Percentiles rank a stretch among this genome's conserved stretches.
Conservation (phyloP, 2,113 vertebrate genomes). For the Forbesichthys papilliferus region DNA sequence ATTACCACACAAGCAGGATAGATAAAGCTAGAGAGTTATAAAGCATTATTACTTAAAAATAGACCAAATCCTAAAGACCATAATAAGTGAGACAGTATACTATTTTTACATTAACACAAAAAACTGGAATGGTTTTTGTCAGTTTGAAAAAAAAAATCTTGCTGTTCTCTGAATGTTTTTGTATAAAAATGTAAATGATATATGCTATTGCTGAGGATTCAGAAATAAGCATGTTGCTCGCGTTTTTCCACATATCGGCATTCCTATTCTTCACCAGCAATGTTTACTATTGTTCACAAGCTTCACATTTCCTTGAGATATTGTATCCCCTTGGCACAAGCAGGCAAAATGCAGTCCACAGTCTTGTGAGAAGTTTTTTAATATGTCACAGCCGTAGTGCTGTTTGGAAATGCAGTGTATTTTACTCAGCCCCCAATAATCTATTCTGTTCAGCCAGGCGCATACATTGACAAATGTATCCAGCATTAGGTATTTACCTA, state of each 20-base stretch:
- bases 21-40: not conserved
- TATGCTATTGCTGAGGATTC: conserved; percentile 14
- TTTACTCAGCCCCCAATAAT: conserved; percentile 79
- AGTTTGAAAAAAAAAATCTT: too few relatives aligned
- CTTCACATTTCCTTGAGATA: conserved; percentile 60
- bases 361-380: conserved; percentile 65
- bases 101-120: too few relatives aligned
- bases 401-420: conserved; percentile 76
- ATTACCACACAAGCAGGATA: not conserved
- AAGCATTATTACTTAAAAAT: not conserved
- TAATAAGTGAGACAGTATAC: not conserved
- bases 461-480: conserved; percentile 81
- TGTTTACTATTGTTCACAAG: conserved; percentile 47
- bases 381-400: conserved; percentile 73
- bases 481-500: conserved; percentile 80
- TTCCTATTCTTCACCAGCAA: conserved; percentile 35
- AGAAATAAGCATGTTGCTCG: conserved; percentile 11
- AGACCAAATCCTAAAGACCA: not conserved
- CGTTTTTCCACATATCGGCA: conserved; percentile 39
- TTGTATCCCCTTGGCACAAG: conserved; percentile 29
- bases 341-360: not conserved
- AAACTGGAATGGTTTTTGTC: too few relatives aligned
- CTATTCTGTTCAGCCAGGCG: conserved; percentile 79
- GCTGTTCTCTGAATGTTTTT: not conserved
- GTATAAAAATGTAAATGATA: not conserved